Conservation (phyloP, 1,140 invertebrate genomes). For the Drosophila littoralis region DNA sequence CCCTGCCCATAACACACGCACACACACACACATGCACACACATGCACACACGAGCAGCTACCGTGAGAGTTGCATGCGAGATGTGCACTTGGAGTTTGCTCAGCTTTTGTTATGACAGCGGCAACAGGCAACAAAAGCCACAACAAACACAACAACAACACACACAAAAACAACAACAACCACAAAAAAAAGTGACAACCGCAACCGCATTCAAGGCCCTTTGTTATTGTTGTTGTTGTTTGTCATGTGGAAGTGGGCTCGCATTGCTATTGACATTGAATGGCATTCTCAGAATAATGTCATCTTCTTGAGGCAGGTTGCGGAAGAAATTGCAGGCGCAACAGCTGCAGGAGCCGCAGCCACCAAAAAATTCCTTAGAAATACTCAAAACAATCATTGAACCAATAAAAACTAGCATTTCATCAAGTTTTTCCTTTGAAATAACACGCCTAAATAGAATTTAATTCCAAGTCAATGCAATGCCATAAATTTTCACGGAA, state of each 20-base stretch:
- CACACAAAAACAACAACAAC: constrained; percentile 14
- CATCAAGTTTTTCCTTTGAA: background rate
- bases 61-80: constrained; percentile 62
- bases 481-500: too few relatives aligned
- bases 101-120: constrained; percentile 55
- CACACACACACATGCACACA: constrained; percentile 5
- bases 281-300: constrained; percentile 29
- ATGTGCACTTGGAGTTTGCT: constrained; percentile 54
- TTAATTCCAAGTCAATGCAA: background rate
- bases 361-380: constrained; percentile 9
- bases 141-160: constrained; percentile 16
- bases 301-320: constrained; percentile 35
- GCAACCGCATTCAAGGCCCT: constrained; percentile 24
- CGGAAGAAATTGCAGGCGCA: constrained; percentile 21
- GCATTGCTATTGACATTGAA: constrained; percentile 34
- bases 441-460: background rate
- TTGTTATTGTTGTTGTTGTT: constrained; percentile 15
- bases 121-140: background rate
- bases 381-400: background rate
- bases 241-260: constrained; percentile 15
- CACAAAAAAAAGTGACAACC: constrained; percentile 8
- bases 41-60: constrained; percentile 31
- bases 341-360: constrained; percentile 8
- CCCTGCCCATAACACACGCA: background rate
- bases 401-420: background rate